Conservation (phyloP, 2,113 vertebrate genomes). For the Rhinichthys klamathensis region DNA sequence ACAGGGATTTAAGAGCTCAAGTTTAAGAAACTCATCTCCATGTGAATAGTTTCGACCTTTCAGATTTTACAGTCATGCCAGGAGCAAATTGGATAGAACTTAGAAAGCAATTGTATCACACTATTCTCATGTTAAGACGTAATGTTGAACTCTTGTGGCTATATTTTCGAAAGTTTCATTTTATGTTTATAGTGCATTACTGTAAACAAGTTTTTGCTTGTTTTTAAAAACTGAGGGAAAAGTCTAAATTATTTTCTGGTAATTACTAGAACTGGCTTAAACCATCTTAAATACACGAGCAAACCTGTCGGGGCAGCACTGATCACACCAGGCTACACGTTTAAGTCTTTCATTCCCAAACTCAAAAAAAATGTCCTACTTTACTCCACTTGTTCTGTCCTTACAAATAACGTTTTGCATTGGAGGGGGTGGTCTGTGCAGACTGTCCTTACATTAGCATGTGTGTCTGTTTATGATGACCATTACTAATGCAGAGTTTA, state of each 20-base stretch:
- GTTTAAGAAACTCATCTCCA: background rate
- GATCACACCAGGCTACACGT: background rate
- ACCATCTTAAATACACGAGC: background rate
- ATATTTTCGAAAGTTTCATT: too few relatives aligned
- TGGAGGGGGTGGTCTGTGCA: background rate
- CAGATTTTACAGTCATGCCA: background rate
- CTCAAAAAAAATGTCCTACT: background rate
- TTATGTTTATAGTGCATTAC: too few relatives aligned
- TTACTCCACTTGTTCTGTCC: background rate
- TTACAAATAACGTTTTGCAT: background rate
- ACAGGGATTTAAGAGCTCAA: background rate
- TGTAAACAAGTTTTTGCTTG: too few relatives aligned
- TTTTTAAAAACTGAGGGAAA: too few relatives aligned
- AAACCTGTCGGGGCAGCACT: background rate
- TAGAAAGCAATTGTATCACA: background rate
- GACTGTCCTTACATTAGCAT: slow-evolving; percentile 3
- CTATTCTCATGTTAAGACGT: background rate
- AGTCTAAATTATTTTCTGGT: too few relatives aligned
- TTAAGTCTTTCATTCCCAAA: background rate
- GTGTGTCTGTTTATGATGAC: slow-evolving; percentile 35
- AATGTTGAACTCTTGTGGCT: background rate
- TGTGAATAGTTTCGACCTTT: background rate
- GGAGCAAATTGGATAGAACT: background rate
- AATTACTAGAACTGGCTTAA: background rate
- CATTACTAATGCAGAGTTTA: slow-evolving; percentile 31